A percentile compares a stretch with the other conserved stretches of the same genome.
phyloP scores from a whole-genome alignment of 2,797 vertebrate genomes.

The Antennarius maculatus region DNA sequence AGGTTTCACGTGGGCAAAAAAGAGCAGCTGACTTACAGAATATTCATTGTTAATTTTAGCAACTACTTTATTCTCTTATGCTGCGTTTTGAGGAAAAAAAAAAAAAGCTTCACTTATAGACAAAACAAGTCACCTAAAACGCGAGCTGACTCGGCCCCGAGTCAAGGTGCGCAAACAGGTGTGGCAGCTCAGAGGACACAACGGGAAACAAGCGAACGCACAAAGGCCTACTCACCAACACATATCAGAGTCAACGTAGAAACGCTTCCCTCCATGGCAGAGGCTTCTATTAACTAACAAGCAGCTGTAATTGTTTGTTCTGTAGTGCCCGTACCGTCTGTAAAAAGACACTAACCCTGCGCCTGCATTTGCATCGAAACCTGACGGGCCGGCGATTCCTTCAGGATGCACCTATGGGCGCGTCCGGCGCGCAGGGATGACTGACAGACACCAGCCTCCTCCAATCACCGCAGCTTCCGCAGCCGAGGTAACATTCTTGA shows the following conservation, averaged over 20 bases:
- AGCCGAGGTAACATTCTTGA: constrained; percentile 19
- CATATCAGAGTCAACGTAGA: constrained; percentile 16
- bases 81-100: not conserved
- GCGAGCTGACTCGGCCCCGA: not conserved
- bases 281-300: not conserved
- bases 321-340: accelerated
- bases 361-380: constrained; percentile 39
- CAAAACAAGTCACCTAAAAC: not conserved
- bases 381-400: not conserved
- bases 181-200: constrained; percentile 39
- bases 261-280: constrained; percentile 34
- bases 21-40: too few relatives aligned
- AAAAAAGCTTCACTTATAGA: not conserved
- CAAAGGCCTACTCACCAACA: constrained; percentile 52
- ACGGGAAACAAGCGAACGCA: not conserved
- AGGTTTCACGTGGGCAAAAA: too few relatives aligned
- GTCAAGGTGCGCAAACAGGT: constrained; percentile 49
- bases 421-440: accelerated
- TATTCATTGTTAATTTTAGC: not conserved
- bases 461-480: constrained; percentile 52
- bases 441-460: constrained; percentile 35
- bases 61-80: not conserved
- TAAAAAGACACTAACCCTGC: not conserved
- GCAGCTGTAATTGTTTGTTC: not conserved
- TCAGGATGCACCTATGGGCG: constrained; percentile 23